A percentile compares a stretch with the other conserved stretches of the same genome.
phyloP scores from a whole-genome alignment of 2,888 invertebrate species.

The Schizaphis graminum region DNA sequence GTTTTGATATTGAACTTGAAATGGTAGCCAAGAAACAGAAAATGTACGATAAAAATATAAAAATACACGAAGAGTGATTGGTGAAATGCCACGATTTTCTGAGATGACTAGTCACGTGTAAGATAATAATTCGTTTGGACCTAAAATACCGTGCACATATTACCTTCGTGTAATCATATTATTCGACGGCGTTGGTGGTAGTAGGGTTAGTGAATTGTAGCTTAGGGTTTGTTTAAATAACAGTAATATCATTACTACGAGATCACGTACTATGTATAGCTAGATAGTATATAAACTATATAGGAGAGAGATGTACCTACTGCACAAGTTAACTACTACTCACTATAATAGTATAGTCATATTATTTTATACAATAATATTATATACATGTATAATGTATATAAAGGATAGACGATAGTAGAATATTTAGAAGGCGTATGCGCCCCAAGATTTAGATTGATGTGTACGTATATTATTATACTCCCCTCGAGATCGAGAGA shows the following conservation, averaged over 20 bases:
- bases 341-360: not conserved
- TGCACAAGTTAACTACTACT: not conserved
- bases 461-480: not conserved
- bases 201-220: not conserved
- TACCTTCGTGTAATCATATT: not conserved
- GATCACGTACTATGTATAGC: not conserved
- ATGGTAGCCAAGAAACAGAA: not conserved
- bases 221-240: not conserved
- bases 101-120: not conserved
- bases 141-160: not conserved
- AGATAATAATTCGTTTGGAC: not conserved
- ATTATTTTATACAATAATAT: not conserved
- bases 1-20: slow-evolving; percentile 34
- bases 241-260: not conserved
- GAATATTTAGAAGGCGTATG: not conserved
- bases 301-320: not conserved
- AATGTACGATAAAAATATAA: not conserved
- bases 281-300: not conserved
- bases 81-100: not conserved
- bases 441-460: not conserved
- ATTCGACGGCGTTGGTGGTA: not conserved
- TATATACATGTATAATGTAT: not conserved
- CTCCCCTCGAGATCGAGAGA: not conserved
- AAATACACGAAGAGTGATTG: not conserved
- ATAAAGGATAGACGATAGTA: not conserved